A percentile compares a stretch with the other conserved stretches of the same genome.
Evolutionary conservation across 2,888 invertebrate genomes (phyloP).

Genomic region (Exocentrus adspersus): DNA sequence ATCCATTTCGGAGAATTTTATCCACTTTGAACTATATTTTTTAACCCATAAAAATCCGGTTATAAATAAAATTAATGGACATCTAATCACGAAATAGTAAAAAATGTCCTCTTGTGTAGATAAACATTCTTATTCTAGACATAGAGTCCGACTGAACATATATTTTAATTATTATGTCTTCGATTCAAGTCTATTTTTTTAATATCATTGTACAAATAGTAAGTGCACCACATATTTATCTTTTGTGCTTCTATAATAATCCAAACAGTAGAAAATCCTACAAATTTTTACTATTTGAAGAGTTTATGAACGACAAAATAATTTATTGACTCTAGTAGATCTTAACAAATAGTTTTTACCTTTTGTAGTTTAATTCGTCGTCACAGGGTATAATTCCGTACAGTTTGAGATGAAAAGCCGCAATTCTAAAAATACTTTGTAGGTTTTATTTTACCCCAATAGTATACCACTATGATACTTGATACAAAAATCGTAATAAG

Average conservation of each 20-base stretch:
- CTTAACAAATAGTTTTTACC: not conserved
- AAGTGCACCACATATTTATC: not conserved
- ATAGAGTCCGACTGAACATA: slow-evolving; percentile 1
- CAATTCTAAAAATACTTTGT: too few relatives aligned
- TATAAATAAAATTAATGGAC: slow-evolving; percentile 3
- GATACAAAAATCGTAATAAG: not conserved
- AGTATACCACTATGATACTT: too few relatives aligned
- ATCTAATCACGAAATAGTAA: slow-evolving; percentile 3
- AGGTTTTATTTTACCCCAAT: too few relatives aligned
- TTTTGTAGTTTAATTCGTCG: not conserved
- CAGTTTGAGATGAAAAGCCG: not conserved
- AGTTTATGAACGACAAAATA: slow-evolving; percentile 19
- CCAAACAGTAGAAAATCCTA: slow-evolving; percentile 7
- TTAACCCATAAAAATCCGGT: not conserved
- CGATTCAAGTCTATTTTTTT: not conserved
- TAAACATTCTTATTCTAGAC: not conserved
- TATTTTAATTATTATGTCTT: not conserved
- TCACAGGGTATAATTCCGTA: not conserved
- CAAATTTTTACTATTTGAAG: slow-evolving; percentile 17
- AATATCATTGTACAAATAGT: slow-evolving; percentile 13
- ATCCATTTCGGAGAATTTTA: slow-evolving; percentile 40
- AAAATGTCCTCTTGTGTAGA: not conserved
- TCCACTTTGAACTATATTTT: not conserved
- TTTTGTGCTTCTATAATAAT: slow-evolving; percentile 1
- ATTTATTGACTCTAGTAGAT: slow-evolving; percentile 7